These are phyloP conservation scores for Ptychobarbus kaznakovi DNA, from an alignment of 2,797 vertebrate species.

Conservation along the genomic window DNA sequence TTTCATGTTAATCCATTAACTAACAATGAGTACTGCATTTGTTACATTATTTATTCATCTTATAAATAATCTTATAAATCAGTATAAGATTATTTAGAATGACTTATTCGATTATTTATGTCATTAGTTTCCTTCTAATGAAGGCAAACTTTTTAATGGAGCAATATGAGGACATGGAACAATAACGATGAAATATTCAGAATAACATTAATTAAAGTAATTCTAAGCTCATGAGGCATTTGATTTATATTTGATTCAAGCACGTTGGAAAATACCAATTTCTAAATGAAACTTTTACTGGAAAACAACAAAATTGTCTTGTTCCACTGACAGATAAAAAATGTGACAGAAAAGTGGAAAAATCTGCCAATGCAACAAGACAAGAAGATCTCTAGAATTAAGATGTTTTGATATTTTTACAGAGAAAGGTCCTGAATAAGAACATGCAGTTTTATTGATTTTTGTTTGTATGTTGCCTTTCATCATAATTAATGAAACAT, in stretches of 20 bases:
- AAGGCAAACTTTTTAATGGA: too few species aligned
- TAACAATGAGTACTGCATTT: too few species aligned
- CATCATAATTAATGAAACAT: slow-evolving; percentile 51
- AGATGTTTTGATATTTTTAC: background rate
- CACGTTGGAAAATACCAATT: background rate
- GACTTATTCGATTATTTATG: too few species aligned
- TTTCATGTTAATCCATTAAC: too few species aligned
- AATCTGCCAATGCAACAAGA: background rate
- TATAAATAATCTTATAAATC: too few species aligned
- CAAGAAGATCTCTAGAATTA: background rate
- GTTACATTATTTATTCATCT: too few species aligned
- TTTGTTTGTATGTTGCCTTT: background rate
- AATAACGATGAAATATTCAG: background rate
- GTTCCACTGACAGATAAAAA: background rate
- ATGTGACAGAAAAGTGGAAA: background rate
- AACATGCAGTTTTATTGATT: background rate
- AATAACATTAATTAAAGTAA: background rate
- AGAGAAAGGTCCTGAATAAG: background rate
- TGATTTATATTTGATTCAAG: background rate
- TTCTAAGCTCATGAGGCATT: background rate
- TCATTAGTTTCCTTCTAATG: too few species aligned
- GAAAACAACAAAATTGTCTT: background rate
- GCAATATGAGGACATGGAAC: too few species aligned
- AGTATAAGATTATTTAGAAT: too few species aligned
- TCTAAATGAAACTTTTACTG: background rate